Percentiles rank a stretch among this genome's conserved stretches.
Evolutionary conservation across 30 jellyfish, hydroid and myxozoan genomes (phyloP).

Genomic region (Cassiopea andromeda): DNA sequence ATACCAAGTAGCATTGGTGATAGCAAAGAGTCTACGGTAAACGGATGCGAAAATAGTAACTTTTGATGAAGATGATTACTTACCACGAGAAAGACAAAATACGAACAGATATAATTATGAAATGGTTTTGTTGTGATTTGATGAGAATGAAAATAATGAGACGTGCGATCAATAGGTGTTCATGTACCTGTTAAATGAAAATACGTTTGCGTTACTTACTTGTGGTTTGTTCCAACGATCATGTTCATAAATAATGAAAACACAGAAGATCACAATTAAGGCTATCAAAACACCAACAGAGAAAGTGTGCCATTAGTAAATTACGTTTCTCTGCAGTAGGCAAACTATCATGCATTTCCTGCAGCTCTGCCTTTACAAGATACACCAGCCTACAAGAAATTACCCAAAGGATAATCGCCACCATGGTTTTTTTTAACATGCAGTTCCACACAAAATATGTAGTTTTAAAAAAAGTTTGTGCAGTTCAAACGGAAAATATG

Average conservation of each 20-base stretch:
- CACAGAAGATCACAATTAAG: not conserved
- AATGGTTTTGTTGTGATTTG: not conserved
- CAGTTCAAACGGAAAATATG: no score
- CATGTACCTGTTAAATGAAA: constrained; percentile 8
- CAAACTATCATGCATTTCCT: no score
- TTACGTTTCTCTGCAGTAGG: no score
- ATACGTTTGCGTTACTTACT: not conserved
- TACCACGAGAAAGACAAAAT: not conserved
- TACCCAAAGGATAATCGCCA: no score
- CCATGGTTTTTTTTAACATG: no score
- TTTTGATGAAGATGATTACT: not conserved
- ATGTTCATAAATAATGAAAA: constrained; percentile 33
- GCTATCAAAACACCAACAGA: not conserved
- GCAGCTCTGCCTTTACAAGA: no score
- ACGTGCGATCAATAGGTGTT: constrained; percentile 5
- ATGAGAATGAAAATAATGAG: not conserved
- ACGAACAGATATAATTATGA: not conserved
- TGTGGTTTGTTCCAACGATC: constrained; percentile 41
- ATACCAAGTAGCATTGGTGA: no score
- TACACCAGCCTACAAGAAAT: no score
- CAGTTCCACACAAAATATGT: no score
- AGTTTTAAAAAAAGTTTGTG: no score
- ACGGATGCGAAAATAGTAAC: not conserved
- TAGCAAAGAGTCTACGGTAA: no score
- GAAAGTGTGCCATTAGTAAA: no score